phyloP scores from a whole-genome alignment of 92 coral and sea anemone species.

The Actinostola sp. region DNA sequence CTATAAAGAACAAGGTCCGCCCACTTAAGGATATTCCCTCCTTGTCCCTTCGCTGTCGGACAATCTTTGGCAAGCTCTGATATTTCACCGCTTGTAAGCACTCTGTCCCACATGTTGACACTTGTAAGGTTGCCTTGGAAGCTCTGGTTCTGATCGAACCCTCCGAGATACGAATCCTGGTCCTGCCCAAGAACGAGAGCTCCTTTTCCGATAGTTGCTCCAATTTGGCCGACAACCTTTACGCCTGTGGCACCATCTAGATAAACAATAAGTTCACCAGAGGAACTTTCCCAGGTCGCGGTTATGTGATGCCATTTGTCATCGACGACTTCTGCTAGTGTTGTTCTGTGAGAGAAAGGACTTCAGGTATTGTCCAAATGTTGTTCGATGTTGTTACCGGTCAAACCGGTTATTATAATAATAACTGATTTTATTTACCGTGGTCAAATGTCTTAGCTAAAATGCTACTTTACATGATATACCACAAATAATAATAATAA shows the following conservation, averaged over 20 bases:
- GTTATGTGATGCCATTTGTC: not conserved
- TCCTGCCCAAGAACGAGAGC: not conserved
- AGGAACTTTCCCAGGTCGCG: not conserved
- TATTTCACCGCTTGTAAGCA: no score
- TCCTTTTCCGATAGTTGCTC: not conserved
- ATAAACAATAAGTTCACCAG: not conserved
- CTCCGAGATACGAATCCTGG: not conserved
- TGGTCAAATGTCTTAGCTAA: no score
- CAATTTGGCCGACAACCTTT: not conserved
- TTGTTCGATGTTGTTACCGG: no score
- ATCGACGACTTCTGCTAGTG: not conserved
- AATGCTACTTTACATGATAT: no score
- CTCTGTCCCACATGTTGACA: no score
- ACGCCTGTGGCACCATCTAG: not conserved
- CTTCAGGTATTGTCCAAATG: no score
- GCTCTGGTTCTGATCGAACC: not conserved
- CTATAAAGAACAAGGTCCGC: no score
- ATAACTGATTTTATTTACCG: no score
- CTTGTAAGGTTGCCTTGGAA: conserved; percentile 12
- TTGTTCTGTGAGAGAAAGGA: no score
- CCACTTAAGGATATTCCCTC: not conserved
- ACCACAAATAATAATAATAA: no score
- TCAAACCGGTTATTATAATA: no score
- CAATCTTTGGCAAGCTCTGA: no score
- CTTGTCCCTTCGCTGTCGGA: conserved; percentile 1